A percentile compares a stretch with the other conserved stretches of the same genome.
phyloP scores from a whole-genome alignment of 1,140 invertebrate species.

The Uloborus diversus region DNA sequence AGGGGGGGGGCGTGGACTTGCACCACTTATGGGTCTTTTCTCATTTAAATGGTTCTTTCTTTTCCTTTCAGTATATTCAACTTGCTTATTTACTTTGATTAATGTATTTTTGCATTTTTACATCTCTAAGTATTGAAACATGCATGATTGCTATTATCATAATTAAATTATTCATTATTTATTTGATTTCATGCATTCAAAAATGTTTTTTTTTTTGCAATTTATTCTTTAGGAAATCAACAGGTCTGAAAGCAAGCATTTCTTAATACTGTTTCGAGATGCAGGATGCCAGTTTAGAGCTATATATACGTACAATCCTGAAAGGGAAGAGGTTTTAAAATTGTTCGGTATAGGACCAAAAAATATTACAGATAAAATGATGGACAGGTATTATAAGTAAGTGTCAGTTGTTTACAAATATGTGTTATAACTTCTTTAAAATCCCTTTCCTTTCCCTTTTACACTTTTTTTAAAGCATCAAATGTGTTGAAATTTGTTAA shows the following conservation, averaged over 20 bases:
- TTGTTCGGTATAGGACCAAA: slow-evolving; percentile 96
- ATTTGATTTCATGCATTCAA: no score
- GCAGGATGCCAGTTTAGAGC: slow-evolving; percentile 97
- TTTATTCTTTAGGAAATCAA: slow-evolving; percentile 78
- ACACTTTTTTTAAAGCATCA: background rate
- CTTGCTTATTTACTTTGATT: background rate
- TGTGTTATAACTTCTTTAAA: background rate
- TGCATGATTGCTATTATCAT: background rate
- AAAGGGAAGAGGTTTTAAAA: slow-evolving; percentile 89
- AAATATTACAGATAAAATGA: slow-evolving; percentile 95
- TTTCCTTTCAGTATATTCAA: background rate
- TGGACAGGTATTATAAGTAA: slow-evolving; percentile 99
- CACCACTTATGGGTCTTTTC: no score
- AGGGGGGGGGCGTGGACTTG: no score
- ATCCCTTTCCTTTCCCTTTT: background rate
- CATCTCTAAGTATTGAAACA: background rate
- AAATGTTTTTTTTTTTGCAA: background rate
- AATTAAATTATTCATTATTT: background rate
- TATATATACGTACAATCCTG: slow-evolving; percentile 94
- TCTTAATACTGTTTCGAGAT: slow-evolving; percentile 97
- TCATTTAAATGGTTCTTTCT: background rate
- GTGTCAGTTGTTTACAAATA: background rate
- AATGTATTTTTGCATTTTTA: background rate
- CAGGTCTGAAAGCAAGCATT: slow-evolving; percentile 95
- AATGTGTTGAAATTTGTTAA: background rate